These are phyloP conservation scores for Plagodis dolabraria DNA, from an alignment of 2,888 invertebrate species.

Conservation along the genomic window DNA sequence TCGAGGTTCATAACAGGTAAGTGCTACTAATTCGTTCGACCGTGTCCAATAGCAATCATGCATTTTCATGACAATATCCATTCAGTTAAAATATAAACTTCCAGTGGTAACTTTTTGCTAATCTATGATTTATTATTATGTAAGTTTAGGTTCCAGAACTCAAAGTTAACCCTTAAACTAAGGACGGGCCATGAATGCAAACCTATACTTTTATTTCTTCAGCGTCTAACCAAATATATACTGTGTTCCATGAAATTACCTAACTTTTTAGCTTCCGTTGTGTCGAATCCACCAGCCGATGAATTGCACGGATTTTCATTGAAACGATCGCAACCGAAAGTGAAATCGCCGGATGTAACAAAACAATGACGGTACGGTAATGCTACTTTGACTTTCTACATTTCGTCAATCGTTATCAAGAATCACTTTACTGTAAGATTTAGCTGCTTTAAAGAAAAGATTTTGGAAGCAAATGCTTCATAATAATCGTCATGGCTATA, in stretches of 20 bases:
- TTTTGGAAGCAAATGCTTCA: no score
- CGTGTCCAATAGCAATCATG: background rate
- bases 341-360: slow-evolving; percentile 40
- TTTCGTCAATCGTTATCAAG: slow-evolving; percentile 18
- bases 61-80: background rate
- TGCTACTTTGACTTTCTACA: slow-evolving; percentile 36
- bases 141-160: no score
- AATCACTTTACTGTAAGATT: background rate
- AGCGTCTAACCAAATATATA: background rate
- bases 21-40: slow-evolving; percentile 1
- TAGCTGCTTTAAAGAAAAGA: background rate
- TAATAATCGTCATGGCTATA: no score
- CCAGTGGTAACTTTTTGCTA: no score
- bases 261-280: slow-evolving; percentile 6
- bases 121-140: no score
- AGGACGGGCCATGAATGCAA: no score
- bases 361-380: slow-evolving; percentile 37
- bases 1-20: background rate
- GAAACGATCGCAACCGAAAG: slow-evolving; percentile 33
- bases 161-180: no score
- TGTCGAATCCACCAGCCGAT: slow-evolving; percentile 12
- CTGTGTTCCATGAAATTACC: slow-evolving; percentile 15
- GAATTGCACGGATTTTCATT: slow-evolving; percentile 34
- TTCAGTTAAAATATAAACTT: no score
- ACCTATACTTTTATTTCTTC: background rate